Evolutionary conservation across 2,888 invertebrate genomes (phyloP), one percentile per base, ranked within the genome.

Genomic region (Argyra leucocephala): DNA sequence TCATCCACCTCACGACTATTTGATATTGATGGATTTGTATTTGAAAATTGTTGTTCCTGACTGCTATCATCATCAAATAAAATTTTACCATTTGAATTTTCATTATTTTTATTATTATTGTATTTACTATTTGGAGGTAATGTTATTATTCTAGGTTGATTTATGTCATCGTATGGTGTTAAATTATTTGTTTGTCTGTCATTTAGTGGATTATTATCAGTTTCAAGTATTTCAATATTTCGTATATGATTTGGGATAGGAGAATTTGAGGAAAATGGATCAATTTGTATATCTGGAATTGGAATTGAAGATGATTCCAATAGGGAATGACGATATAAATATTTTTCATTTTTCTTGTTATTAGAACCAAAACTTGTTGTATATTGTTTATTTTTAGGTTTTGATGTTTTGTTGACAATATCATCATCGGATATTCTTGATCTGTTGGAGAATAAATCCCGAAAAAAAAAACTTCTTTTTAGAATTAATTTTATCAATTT

Each of bases 331-430:
- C 24, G 69, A 74, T 75, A 70, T 69, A 48, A 48, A 18, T 48
- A 48, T 76, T 73, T 71, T 73, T 74, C 73, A 73, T 48, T 48
- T 48, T 48, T 48, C 15, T 48, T 48, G 48, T 48, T 48, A 48
- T 15, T 48, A 73, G 74, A 74, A 74, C 71, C 73, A 74, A 73
- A 72, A 71, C 74, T 76, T 73, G 75, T 73, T 72, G 74, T 73
- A 73, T 74, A 68, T 73, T 76, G 76, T 72, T 74, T 70, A 72
- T 70, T 70, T 69, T 71, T 70, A 68, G 71, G 67, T 69, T 73
- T 71, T 67, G 70, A 67, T 69, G 71, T 72, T 70, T 71, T 73
- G 77, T 75, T 73, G 74, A 74, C 73, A 67, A 64, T 66, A 69
- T 67, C 71, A 69, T 68, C 70, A 65, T 70, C 70, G 65, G 67